phyloP scores from a whole-genome alignment of 2,113 vertebrate genomes.

The Neodon shergylaensis region DNA sequence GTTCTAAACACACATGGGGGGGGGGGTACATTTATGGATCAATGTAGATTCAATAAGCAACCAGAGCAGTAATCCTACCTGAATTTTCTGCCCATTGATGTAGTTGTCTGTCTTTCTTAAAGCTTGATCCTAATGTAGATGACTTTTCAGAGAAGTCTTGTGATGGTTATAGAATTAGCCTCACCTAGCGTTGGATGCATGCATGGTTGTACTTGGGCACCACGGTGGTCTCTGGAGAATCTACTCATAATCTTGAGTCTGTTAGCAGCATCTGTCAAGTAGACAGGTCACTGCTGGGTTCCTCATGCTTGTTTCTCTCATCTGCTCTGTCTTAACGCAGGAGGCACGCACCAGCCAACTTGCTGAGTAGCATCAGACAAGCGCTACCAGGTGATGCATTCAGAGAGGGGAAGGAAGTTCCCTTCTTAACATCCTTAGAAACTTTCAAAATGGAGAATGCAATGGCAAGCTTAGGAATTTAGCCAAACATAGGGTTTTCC shows the following conservation, averaged over 20 bases:
- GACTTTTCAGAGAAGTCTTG: not conserved
- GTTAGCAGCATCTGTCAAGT: not conserved
- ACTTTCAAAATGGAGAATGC: not conserved
- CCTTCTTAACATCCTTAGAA: not conserved
- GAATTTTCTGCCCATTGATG: slow-evolving; percentile 1
- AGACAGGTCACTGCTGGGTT: not conserved
- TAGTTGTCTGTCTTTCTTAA: not conserved
- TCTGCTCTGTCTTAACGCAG: not conserved
- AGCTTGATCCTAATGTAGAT: not conserved
- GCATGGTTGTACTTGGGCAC: not conserved
- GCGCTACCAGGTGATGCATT: not conserved
- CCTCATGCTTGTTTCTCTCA: not conserved
- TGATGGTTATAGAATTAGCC: not conserved
- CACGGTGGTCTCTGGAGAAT: not conserved
- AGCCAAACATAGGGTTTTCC: not conserved
- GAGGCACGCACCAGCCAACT: not conserved
- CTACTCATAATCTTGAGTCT: not conserved
- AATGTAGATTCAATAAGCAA: not conserved
- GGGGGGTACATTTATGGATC: too few relatives aligned
- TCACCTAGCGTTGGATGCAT: not conserved
- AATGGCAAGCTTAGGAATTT: not conserved
- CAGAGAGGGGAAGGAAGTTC: not conserved
- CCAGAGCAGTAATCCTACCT: not conserved
- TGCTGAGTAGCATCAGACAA: not conserved
- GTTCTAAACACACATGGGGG: not conserved